Base-by-base conservation (phyloP, 2,113 vertebrate genomes). In the Sinocyclocheilus grahami region DNA sequence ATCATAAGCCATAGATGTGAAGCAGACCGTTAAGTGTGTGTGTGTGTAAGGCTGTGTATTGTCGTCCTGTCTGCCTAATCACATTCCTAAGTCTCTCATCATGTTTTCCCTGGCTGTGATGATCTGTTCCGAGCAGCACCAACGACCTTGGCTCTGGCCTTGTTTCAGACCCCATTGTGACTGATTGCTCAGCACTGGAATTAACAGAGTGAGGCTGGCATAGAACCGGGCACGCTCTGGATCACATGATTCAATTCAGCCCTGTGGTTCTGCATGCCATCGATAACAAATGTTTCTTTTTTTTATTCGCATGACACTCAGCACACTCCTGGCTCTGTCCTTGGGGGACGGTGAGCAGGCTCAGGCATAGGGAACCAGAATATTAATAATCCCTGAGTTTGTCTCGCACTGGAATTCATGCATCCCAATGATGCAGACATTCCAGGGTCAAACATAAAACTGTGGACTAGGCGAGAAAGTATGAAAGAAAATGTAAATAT, bases 81-180 rank as follows among this genome's bases (percentile, higher is more conserved):
- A 30, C 53, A 86, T 37, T 60, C 78, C 79, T 62, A 72, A 75
- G 51, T 46, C 48, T 62, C 33, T 58, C 24, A n/a, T 75, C 27
- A n/a, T 82, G 79, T 86, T 86, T 82, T 75, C 69, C 69, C 85
- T 77, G 85, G 78, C 78, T 60, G 67, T 86, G 55, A 74, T 33
- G 55, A 81, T 72, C 55, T 63, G 78, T 37, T 81, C 65, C n/a
- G 20, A 74, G 85, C 33, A 69, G 55, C 37, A 82, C 53, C 67
- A 27, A 82, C 20, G 60, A 74, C 78, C 55, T 83, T 83, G 81
- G 30, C 46, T 72, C 72, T 83, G 81, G 81, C 81, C 30, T 72
- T 83, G 20, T 83, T 83, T 53, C 81, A 83, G 81, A 83, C 12
- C 48, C 24, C 30, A 83, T 83, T 83, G 65, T 71, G 42, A 83